Conservation (phyloP, 2,797 vertebrate genomes). For the Salmo trutta region DNA sequence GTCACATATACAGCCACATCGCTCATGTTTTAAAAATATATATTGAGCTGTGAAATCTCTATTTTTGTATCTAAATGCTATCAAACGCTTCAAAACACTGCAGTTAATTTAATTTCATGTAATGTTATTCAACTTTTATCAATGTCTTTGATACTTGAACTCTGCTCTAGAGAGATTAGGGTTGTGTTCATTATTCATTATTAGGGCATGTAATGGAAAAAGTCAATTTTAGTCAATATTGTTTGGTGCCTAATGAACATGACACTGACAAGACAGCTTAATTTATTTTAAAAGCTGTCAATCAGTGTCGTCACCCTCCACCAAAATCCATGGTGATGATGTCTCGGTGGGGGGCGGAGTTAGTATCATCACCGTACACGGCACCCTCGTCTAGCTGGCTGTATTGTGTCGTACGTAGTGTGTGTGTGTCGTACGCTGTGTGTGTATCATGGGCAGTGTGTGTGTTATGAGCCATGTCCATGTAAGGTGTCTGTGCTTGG, state of each 20-base stretch:
- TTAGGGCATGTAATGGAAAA: too few relatives aligned
- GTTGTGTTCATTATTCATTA: not conserved
- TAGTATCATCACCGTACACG: constrained; percentile 61
- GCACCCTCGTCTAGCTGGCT: constrained; percentile 52
- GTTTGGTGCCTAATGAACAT: constrained; percentile 4
- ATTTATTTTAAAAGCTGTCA: constrained; percentile 5
- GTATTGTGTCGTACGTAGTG: constrained; percentile 48
- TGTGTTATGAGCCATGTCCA: constrained; percentile 67
- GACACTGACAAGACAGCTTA: not conserved
- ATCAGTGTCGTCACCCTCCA: constrained; percentile 65
- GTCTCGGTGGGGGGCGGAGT: constrained; percentile 51
- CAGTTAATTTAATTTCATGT: not conserved
- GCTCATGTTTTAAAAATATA: constrained; percentile 34
- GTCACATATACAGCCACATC: constrained; percentile 55
- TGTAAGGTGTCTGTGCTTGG: constrained; percentile 69
- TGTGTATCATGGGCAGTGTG: constrained; percentile 12
- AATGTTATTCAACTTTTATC: not conserved
- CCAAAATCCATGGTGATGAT: constrained; percentile 85
- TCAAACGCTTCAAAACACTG: constrained; percentile 16
- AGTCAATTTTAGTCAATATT: not conserved
- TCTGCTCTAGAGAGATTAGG: not conserved
- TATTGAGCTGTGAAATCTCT: constrained; percentile 10
- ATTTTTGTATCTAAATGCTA: constrained; percentile 16
- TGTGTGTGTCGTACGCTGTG: constrained; percentile 14
- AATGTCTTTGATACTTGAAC: not conserved